Evolutionary conservation across 64 coral and sea anemone species (phyloP).

Genomic region (Stichodactyla helianthus): DNA sequence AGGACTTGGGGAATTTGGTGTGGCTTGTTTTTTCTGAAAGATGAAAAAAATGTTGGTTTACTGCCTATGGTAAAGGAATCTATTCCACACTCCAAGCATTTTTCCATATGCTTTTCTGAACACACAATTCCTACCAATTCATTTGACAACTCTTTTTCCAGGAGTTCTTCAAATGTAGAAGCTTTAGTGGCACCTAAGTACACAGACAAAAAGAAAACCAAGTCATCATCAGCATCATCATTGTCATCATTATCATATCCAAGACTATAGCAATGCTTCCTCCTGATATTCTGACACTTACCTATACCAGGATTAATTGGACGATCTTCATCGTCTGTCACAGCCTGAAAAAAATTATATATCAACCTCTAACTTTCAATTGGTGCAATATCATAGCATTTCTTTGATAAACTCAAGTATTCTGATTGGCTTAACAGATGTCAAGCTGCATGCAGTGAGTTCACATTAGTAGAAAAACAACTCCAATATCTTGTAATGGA

Average conservation of each 20-base stretch:
- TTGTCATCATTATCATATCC: background rate
- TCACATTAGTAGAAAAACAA: no score
- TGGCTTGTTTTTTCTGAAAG: background rate
- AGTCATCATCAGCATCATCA: no score
- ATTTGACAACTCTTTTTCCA: slow-evolving; percentile 63
- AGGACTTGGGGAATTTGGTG: slow-evolving; percentile 2
- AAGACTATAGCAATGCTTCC: background rate
- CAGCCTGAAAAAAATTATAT: background rate
- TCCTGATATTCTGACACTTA: background rate
- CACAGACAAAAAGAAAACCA: background rate
- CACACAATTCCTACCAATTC: slow-evolving; percentile 26
- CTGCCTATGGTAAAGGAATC: background rate
- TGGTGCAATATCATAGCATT: no score
- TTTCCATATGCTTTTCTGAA: no score
- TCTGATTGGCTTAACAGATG: no score
- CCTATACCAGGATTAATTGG: slow-evolving; percentile 66
- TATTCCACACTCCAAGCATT: no score
- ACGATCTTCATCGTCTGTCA: slow-evolving; percentile 18
- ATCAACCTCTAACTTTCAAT: no score
- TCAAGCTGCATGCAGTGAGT: no score
- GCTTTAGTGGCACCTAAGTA: slow-evolving; percentile 3
- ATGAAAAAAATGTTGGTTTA: background rate
- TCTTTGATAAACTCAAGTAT: no score
- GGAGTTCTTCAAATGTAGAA: slow-evolving; percentile 72
- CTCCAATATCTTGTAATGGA: no score